Percentiles rank a stretch among this genome's conserved stretches.
These are phyloP conservation scores for Phoxinus phoxinus DNA, from an alignment of 2,113 vertebrate species.

Conservation along the genomic window DNA sequence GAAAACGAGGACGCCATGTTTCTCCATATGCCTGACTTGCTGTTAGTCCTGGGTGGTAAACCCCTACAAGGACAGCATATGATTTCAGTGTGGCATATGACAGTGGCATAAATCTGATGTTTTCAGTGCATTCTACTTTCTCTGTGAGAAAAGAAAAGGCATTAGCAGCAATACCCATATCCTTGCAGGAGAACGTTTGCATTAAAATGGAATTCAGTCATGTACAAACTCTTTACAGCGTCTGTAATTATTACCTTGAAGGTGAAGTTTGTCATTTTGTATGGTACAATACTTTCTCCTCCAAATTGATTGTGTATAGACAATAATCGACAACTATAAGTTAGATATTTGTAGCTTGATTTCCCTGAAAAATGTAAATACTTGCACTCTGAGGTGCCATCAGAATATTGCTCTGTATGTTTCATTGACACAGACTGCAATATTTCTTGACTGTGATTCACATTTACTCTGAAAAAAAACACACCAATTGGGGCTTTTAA, in stretches of 20 bases:
- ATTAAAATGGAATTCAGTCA: not conserved
- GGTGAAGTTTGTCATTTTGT: not conserved
- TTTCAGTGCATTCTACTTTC: not conserved
- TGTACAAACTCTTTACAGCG: not conserved
- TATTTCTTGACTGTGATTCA: not conserved
- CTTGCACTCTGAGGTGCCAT: too few species aligned
- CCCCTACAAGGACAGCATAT: slow-evolving; percentile 67
- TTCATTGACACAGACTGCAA: too few species aligned
- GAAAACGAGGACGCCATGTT: slow-evolving; percentile 50
- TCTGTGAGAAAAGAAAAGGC: slow-evolving; percentile 21
- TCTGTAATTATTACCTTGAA: not conserved
- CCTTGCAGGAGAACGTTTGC: not conserved
- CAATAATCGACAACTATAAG: too few species aligned
- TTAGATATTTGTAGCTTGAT: too few species aligned
- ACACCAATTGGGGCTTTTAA: not conserved
- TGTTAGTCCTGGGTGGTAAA: slow-evolving; percentile 83
- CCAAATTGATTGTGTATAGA: too few species aligned
- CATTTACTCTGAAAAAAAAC: not conserved
- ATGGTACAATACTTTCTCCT: too few species aligned
- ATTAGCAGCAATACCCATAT: not conserved
- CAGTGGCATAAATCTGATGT: slow-evolving; percentile 64
- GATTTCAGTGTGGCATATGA: slow-evolving; percentile 81
- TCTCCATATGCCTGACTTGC: slow-evolving; percentile 68
- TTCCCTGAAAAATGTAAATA: too few species aligned
- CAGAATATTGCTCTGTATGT: too few species aligned